Evolutionary conservation across 1,140 invertebrate genomes (phyloP).

Genomic region (Carposina sasakii): DNA sequence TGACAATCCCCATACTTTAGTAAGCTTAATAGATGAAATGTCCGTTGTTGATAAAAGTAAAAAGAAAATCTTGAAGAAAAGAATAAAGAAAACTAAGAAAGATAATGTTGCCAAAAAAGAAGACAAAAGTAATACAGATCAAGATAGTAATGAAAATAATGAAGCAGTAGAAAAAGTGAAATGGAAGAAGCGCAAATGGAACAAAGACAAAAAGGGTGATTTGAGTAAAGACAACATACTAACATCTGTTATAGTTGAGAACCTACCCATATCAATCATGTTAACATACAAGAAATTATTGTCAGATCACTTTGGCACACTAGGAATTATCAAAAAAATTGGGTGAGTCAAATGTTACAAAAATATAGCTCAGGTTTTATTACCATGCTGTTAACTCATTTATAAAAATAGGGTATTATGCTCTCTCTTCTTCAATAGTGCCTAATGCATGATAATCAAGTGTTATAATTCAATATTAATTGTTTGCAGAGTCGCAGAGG

Average conservation of each 20-base stretch:
- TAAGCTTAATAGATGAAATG: constrained; percentile 54
- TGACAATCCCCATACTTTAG: constrained; percentile 51
- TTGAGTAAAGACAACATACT: constrained; percentile 18
- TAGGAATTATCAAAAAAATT: constrained; percentile 43
- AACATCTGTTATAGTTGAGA: constrained; percentile 43
- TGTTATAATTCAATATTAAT: too few relatives aligned
- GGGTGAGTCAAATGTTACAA: too few relatives aligned
- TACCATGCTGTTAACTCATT: too few relatives aligned
- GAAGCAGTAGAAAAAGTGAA: constrained; percentile 46
- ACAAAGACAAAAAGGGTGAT: constrained; percentile 44
- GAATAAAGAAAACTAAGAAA: constrained; percentile 24
- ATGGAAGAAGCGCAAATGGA: constrained; percentile 55
- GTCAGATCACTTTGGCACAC: constrained; percentile 44
- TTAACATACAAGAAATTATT: constrained; percentile 45
- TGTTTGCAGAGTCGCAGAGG: constrained; percentile 48
- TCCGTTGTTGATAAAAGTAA: constrained; percentile 49
- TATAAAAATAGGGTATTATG: too few relatives aligned
- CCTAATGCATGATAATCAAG: too few relatives aligned
- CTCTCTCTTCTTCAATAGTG: too few relatives aligned
- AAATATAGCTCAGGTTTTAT: too few relatives aligned
- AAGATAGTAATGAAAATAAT: constrained; percentile 13
- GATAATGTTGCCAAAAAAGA: constrained; percentile 16
- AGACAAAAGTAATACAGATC: constrained; percentile 9
- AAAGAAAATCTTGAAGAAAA: constrained; percentile 35
- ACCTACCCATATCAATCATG: constrained; percentile 45